Base-by-base conservation (phyloP, 2,888 invertebrate genomes). In the Allacma fusca region DNA sequence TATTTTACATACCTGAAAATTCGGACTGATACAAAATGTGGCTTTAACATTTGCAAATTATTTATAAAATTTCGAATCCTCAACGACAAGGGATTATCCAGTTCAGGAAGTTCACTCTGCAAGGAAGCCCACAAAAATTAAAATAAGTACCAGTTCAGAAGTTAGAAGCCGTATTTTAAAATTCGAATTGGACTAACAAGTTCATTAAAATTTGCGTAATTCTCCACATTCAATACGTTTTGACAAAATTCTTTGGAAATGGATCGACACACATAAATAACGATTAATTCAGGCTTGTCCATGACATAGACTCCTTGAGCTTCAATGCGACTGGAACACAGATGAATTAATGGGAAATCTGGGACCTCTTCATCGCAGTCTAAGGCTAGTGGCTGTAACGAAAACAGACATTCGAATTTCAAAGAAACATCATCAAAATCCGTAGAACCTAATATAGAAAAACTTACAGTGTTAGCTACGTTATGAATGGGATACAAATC, bases 401-500 rank as follows among this genome's bases (percentile, higher is more conserved):
- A 13, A 67, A 69, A 68, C n/a, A n/a, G n/a, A n/a, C n/a, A n/a
- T n/a, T n/a, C n/a, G n/a, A n/a, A n/a, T n/a, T n/a, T n/a, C n/a
- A n/a, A n/a, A n/a, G n/a, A n/a, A n/a, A n/a, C n/a, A n/a, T n/a
- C n/a, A n/a, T n/a, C n/a, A n/a, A n/a, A n/a, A n/a, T n/a, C n/a
- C n/a, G n/a, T n/a, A n/a, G n/a, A n/a, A n/a, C n/a, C n/a, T n/a
- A n/a, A n/a, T n/a, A n/a, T n/a, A 69, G 40, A 29, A 69, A n/a
- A 29, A 73, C 78, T 83, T 84, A 87, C 89, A 86, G 87, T 87
- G 78, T 89, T 90, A 80, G 90, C 90, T 74, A 96, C 89, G 81
- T 89, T 87, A 87, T 97, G 95, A 75, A 98, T 88, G 12, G 95
- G 91, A 88, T 96, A 98, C 82, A 99, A 89, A 87, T 94, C 93